Base-by-base conservation (phyloP, 2,888 invertebrate species). In the Muschampia plurimacula region DNA sequence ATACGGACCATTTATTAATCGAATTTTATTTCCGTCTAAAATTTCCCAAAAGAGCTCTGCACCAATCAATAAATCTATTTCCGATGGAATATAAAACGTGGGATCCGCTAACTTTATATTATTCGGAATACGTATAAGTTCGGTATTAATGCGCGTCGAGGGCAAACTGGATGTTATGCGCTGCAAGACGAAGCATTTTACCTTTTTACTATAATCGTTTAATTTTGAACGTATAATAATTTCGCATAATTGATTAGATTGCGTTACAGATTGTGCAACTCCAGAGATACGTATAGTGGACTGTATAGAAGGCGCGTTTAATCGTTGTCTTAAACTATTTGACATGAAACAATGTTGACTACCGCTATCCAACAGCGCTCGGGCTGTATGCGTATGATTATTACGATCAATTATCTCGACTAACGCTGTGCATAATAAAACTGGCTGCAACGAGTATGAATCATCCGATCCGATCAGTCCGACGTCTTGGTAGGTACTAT, bases 191-290 rank as follows among this genome's bases (percentile, higher is more conserved):
- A 59, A 59, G 7, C 59, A 59, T 32, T 59, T 59, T 6, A 59
- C 59, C 32, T 13, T 59, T 59, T 32, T 32, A 32, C 12, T 59
- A 13, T 59, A 59, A 59, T 59, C 32, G 32, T 59, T 32, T 59
- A 59, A 59, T 59, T 59, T 59, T 32, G 59, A 59, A 59, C 59
- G 59, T 32, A 59, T 59, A 59, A 59, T 59, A 59, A 59, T 59
- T 59, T 59, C 59, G 59, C 59, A 59, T 59, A 59, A 59, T 59
- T 59, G 12, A 32, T 59, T 59, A 1, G 59, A 59, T 59, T 32
- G 32, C 12, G 59, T 59, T 59, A 59, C 28, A 28, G 59, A 59
- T 32, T 59, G 59, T 59, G 59, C 59, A 59, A 59, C 59, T 32
- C 59, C 59, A 1, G 59, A 59, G 28, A 59, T 59, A 59, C 59